Percentiles rank a stretch among this genome's conserved stretches.
phyloP scores from a whole-genome alignment of 2,888 invertebrate species.

The Epistrophe grossulariae region DNA sequence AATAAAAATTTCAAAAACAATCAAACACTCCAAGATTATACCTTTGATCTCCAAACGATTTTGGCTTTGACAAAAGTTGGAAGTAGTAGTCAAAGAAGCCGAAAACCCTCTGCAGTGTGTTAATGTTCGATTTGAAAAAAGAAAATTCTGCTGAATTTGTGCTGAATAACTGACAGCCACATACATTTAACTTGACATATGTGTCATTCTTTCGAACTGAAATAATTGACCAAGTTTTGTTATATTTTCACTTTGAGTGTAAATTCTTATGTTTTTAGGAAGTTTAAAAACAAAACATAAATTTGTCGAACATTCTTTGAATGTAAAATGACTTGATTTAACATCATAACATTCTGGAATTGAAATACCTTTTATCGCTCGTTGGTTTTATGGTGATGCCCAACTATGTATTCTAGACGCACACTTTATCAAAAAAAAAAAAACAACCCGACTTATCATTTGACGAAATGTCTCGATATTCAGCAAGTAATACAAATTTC shows the following conservation, averaged over 20 bases:
- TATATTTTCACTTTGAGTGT: slow-evolving; percentile 42
- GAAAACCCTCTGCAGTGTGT: too few relatives aligned
- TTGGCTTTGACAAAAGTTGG: background rate
- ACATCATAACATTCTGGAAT: slow-evolving; percentile 17
- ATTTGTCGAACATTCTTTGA: slow-evolving; percentile 7
- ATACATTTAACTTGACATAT: slow-evolving; percentile 41
- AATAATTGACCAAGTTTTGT: slow-evolving; percentile 70
- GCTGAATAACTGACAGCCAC: slow-evolving; percentile 38
- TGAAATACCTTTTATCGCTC: slow-evolving; percentile 4
- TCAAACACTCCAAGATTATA: slow-evolving; percentile 20
- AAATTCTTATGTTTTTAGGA: slow-evolving; percentile 47
- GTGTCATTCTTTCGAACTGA: slow-evolving; percentile 42
- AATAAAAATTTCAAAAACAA: background rate
- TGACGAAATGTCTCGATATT: background rate
- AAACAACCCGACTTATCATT: background rate
- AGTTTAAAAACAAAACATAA: slow-evolving; percentile 35
- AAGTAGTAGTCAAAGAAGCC: background rate
- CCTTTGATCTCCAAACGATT: slow-evolving; percentile 46
- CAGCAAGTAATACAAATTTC: background rate
- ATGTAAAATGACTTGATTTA: slow-evolving; percentile 29
- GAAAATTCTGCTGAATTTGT: slow-evolving; percentile 32
- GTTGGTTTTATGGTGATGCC: slow-evolving; percentile 25
- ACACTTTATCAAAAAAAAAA: background rate
- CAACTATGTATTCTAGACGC: background rate
- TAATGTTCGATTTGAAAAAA: background rate